Conservation (phyloP, 2,113 vertebrate species). For the Campylorhamphus procurvoides region DNA sequence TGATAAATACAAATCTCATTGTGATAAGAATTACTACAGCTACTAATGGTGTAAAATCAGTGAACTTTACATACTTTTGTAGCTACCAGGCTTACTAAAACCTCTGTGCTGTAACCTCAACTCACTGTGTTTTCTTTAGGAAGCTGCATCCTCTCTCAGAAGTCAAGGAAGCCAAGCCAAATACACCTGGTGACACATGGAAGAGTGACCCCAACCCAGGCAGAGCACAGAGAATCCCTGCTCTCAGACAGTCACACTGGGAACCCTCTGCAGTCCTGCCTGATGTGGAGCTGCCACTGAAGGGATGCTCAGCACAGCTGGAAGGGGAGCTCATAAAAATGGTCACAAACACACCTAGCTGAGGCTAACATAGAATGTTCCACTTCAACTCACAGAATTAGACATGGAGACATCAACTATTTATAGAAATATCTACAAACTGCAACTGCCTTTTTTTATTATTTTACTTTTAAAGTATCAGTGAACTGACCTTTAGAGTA, state of each 20-base stretch:
- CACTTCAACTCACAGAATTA: constrained; percentile 58
- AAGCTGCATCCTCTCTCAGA: not conserved
- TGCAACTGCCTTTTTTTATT: constrained; percentile 19
- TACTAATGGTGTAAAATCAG: not conserved
- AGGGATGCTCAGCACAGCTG: not conserved
- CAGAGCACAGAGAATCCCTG: not conserved
- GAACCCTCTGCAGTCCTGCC: not conserved
- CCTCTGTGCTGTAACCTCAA: not conserved
- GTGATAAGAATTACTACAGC: not conserved
- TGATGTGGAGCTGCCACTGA: not conserved
- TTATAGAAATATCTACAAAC: constrained; percentile 66
- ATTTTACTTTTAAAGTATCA: not conserved
- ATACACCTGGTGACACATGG: not conserved
- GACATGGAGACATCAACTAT: constrained; percentile 62
- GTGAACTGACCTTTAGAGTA: constrained; percentile 27
- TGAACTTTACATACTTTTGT: not conserved
- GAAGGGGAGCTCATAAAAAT: constrained; percentile 30
- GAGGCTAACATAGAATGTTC: constrained; percentile 54
- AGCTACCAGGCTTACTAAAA: not conserved
- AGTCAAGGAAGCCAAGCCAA: not conserved
- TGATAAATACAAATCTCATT: not conserved
- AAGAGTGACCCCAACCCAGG: not conserved
- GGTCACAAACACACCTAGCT: constrained; percentile 17
- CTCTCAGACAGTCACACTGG: not conserved
- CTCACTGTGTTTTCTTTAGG: not conserved